Conservation (phyloP, 2,888 invertebrate species). For the Cosmia pyralina region DNA sequence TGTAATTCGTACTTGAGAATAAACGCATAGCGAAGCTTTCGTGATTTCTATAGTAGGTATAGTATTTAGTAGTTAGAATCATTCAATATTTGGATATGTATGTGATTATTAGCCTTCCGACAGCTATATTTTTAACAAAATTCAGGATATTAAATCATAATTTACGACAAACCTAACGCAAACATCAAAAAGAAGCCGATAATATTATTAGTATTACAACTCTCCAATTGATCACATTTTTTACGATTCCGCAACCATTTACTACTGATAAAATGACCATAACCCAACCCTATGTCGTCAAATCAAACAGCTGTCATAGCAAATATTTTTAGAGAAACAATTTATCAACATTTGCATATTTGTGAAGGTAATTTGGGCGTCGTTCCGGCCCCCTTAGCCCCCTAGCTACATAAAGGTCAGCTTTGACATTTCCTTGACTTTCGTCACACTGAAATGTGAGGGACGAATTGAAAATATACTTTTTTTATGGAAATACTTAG, state of each 20-base stretch:
- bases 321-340: conserved; percentile 69
- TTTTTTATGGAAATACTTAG: conserved; percentile 50
- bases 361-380: conserved; percentile 69
- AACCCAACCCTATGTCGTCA: conserved; percentile 28
- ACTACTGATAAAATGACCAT: conserved; percentile 10
- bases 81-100: neutral
- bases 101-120: neutral
- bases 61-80: neutral
- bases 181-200: neutral
- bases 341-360: conserved; percentile 79
- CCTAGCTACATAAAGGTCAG: conserved; percentile 74
- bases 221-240: neutral
- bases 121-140: neutral
- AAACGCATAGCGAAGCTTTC: neutral
- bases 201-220: neutral
- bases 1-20: conserved; percentile 21
- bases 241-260: neutral
- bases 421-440: conserved; percentile 78
- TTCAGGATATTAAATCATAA: neutral
- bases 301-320: conserved; percentile 43
- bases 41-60: neutral
- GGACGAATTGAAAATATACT: conserved; percentile 68
- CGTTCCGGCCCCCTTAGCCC: conserved; percentile 44
- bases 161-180: neutral
- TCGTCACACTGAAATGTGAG: conserved; percentile 71